Conservation (phyloP, 2,797 vertebrate species). For the Catamblyrhynchus diadema region DNA sequence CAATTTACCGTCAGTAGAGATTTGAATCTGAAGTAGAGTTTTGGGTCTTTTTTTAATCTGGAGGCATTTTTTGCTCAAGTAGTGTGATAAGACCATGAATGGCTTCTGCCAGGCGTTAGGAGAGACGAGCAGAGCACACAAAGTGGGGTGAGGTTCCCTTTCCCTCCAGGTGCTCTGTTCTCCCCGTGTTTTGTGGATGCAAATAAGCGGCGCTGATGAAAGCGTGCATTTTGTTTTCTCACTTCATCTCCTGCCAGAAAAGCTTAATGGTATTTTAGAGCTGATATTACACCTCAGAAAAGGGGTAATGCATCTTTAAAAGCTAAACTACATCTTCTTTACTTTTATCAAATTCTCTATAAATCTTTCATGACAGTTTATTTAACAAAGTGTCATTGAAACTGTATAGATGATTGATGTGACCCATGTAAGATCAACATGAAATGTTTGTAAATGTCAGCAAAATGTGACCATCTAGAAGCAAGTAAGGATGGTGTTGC, state of each 20-base stretch:
- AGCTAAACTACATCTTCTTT: slow-evolving; percentile 81
- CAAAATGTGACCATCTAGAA: slow-evolving; percentile 80
- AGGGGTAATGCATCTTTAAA: slow-evolving; percentile 79
- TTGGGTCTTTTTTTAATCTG: not conserved
- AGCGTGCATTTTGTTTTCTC: slow-evolving; percentile 49
- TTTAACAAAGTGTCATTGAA: slow-evolving; percentile 85
- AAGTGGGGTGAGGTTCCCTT: not conserved
- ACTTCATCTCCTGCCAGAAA: slow-evolving; percentile 61
- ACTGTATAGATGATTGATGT: slow-evolving; percentile 82
- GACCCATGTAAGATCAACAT: slow-evolving; percentile 80
- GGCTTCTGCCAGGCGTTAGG: not conserved
- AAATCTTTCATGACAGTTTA: slow-evolving; percentile 86
- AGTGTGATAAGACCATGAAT: not conserved
- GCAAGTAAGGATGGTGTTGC: slow-evolving; percentile 68
- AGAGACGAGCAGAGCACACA: not conserved
- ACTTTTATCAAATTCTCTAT: slow-evolving; percentile 85
- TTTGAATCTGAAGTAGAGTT: not conserved
- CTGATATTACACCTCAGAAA: slow-evolving; percentile 74
- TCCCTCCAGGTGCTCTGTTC: not conserved
- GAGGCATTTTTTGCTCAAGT: not conserved
- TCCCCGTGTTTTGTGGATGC: not conserved
- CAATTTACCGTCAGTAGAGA: not conserved
- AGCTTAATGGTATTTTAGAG: slow-evolving; percentile 72
- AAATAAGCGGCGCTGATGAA: slow-evolving; percentile 47
- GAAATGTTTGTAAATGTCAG: slow-evolving; percentile 85